These are phyloP conservation scores for Chelidonichthys spinosus DNA, from an alignment of 2,797 vertebrate genomes.

Conservation along the genomic window DNA sequence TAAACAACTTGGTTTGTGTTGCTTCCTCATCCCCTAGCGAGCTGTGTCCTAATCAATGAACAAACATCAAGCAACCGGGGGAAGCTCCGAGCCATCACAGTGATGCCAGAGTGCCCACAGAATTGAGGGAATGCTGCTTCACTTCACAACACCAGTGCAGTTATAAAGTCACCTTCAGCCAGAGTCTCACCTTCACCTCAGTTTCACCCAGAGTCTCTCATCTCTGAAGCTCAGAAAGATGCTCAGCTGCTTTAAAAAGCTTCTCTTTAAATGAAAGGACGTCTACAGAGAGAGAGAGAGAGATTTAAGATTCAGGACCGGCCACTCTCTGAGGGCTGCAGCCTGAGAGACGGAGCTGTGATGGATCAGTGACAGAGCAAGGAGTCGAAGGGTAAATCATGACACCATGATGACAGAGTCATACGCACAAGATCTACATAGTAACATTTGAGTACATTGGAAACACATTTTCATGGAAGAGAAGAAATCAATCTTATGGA, in stretches of 20 bases:
- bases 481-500: too few relatives aligned
- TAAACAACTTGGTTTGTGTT: too few relatives aligned
- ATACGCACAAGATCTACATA: background rate
- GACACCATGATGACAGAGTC: background rate
- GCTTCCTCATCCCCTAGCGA: too few relatives aligned
- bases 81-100: background rate
- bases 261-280: conserved; percentile 38
- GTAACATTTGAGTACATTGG: too few relatives aligned
- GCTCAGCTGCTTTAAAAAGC: conserved; percentile 21
- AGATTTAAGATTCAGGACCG: conserved; percentile 19
- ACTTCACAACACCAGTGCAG: background rate
- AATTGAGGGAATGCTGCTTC: background rate
- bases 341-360: conserved; percentile 7
- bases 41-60: background rate
- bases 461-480: too few relatives aligned
- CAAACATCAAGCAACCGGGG: background rate
- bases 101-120: background rate
- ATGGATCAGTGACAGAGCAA: background rate
- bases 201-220: background rate
- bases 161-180: too few relatives aligned
- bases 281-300: conserved; percentile 16
- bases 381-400: background rate
- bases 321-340: conserved; percentile 11
- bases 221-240: conserved; percentile 20
- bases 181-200: conserved; percentile 29